A percentile compares a stretch with the other conserved stretches of the same genome.
Conservation (phyloP, 1,140 invertebrate species). For the Cepaea nemoralis region DNA sequence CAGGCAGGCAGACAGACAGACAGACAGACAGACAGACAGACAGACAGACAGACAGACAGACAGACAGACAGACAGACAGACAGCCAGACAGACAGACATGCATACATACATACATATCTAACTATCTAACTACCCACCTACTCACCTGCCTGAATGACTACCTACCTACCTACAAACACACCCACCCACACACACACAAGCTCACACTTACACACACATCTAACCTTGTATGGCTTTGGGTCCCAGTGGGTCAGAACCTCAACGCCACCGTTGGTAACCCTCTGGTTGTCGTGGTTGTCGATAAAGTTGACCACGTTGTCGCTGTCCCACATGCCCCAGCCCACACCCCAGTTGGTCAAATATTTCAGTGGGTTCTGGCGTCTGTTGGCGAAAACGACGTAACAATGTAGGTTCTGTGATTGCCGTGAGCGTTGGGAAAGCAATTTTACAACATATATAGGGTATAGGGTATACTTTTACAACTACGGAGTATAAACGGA, state of each 20-base stretch:
- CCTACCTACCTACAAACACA: too few species aligned
- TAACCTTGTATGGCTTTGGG: constrained; percentile 72
- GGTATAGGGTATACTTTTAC: too few species aligned
- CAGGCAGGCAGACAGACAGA: too few species aligned
- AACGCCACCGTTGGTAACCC: constrained; percentile 67
- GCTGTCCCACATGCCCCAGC: constrained; percentile 66
- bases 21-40: too few species aligned
- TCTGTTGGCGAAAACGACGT: too few species aligned
- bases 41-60: not conserved
- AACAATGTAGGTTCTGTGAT: too few species aligned
- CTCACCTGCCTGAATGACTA: too few species aligned
- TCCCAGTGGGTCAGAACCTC: constrained; percentile 70
- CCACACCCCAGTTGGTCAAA: constrained; percentile 61
- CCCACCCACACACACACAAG: not conserved
- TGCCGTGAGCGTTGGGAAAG: too few species aligned
- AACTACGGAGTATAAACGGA: too few species aligned
- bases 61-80: constrained; percentile 1
- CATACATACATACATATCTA: constrained; percentile 21
- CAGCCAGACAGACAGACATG: not conserved
- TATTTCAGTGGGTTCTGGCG: constrained; percentile 57
- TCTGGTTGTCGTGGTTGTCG: constrained; percentile 74
- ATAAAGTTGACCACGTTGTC: constrained; percentile 72
- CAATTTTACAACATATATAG: too few species aligned
- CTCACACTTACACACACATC: not conserved
- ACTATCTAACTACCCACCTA: not conserved